These are phyloP conservation scores for Papilio xuthus DNA, from an alignment of 1,140 invertebrate species.

Conservation along the genomic window DNA sequence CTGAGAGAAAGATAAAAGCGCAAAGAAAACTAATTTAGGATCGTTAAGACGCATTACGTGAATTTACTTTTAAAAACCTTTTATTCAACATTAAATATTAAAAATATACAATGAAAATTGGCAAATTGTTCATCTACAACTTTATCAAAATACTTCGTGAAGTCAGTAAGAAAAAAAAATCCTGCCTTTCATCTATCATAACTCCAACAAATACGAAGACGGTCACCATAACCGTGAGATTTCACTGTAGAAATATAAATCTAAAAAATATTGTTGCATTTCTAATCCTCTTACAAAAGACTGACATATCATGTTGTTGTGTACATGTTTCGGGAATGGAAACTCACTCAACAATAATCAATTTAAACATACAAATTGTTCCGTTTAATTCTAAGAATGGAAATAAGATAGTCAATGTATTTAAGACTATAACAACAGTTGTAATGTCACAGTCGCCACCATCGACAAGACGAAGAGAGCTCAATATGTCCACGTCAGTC, in stretches of 20 bases:
- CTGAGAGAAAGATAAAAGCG: slow-evolving; percentile 5
- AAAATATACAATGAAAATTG: neutral
- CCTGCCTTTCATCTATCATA: too few relatives aligned
- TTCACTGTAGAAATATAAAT: too few relatives aligned
- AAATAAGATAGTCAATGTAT: neutral
- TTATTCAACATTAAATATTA: neutral
- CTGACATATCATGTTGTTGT: too few relatives aligned
- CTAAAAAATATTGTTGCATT: too few relatives aligned
- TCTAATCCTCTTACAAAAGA: too few relatives aligned
- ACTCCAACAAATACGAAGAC: too few relatives aligned
- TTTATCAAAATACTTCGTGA: too few relatives aligned
- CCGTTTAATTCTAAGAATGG: neutral
- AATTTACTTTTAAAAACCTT: neutral
- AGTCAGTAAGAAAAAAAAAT: too few relatives aligned
- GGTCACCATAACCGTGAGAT: too few relatives aligned
- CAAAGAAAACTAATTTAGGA: slow-evolving; percentile 8
- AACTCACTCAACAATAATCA: too few relatives aligned
- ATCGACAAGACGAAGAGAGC: neutral
- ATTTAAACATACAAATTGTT: too few relatives aligned
- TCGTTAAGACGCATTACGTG: neutral
- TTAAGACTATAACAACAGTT: neutral
- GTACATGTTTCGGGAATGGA: too few relatives aligned
- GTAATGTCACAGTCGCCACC: neutral
- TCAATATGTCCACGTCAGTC: slow-evolving; percentile 1
- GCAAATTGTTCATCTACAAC: neutral